phyloP scores from a whole-genome alignment of 2,888 invertebrate species.

The Leptinotarsa rubiginosa region DNA sequence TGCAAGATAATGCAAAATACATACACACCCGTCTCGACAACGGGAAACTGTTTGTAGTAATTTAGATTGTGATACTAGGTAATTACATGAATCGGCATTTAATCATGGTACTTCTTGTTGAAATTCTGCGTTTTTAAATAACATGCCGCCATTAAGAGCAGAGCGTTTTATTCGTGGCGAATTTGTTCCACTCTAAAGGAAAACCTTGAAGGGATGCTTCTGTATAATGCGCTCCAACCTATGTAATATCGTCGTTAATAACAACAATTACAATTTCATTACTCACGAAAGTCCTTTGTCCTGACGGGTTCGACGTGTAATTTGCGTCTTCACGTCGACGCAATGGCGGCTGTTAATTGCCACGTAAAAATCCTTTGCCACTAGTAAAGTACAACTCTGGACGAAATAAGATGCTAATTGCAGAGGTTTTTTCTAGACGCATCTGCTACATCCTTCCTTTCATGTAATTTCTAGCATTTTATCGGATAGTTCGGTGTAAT shows the following conservation, averaged over 20 bases:
- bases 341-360: constrained; percentile 38
- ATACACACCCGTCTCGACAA: constrained; percentile 46
- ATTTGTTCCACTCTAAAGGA: constrained; percentile 52
- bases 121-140: constrained; percentile 45
- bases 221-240: constrained; percentile 38
- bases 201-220: constrained; percentile 44
- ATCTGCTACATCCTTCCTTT: constrained; percentile 40
- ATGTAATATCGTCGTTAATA: constrained; percentile 37
- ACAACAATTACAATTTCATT: constrained; percentile 45
- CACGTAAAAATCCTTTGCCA: constrained; percentile 27
- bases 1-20: constrained; percentile 53
- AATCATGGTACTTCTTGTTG: constrained; percentile 46
- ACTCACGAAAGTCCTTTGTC: constrained; percentile 36
- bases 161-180: constrained; percentile 37
- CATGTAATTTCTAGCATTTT: constrained; percentile 33
- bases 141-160: constrained; percentile 35
- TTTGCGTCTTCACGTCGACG: constrained; percentile 32
- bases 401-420: constrained; percentile 42
- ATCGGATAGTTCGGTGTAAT: constrained; percentile 14
- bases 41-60: constrained; percentile 55
- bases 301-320: constrained; percentile 26
- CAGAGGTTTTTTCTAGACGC: constrained; percentile 32
- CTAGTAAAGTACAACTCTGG: constrained; percentile 31
- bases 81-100: constrained; percentile 54
- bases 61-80: constrained; percentile 54